Conservation (phyloP, 2,888 invertebrate genomes). For the Odontothrips loti region DNA sequence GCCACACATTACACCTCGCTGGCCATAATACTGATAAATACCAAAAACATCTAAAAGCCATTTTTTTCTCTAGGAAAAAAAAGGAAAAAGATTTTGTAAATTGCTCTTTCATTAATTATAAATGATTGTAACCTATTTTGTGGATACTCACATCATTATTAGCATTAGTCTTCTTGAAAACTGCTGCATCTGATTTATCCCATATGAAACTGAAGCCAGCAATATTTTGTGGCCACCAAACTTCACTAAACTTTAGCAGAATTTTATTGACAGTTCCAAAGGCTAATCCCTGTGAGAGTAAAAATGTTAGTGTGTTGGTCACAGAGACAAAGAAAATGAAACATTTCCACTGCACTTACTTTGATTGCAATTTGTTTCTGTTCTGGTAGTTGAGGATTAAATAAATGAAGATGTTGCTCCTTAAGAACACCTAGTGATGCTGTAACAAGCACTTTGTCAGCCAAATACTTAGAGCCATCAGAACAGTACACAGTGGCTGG, state of each 20-base stretch:
- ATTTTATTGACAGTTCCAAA: constrained; percentile 67
- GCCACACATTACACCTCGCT: no score
- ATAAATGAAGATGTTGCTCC: constrained; percentile 54
- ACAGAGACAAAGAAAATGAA: constrained; percentile 29
- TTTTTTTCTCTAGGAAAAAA: no score
- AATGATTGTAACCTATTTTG: no score
- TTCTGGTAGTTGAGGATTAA: constrained; percentile 55
- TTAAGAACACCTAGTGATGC: constrained; percentile 65
- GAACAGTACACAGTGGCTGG: constrained; percentile 53
- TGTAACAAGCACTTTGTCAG: constrained; percentile 65
- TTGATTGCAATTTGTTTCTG: constrained; percentile 56
- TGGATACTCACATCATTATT: no score
- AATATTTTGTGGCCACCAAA: constrained; percentile 60
- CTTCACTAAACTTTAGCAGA: constrained; percentile 56
- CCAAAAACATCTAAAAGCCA: no score
- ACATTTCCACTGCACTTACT: constrained; percentile 40
- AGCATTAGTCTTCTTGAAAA: constrained; percentile 37
- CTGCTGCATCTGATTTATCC: constrained; percentile 53
- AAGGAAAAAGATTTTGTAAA: no score
- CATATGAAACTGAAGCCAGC: constrained; percentile 57
- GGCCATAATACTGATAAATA: no score
- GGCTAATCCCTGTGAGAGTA: constrained; percentile 49
- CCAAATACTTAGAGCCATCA: constrained; percentile 54
- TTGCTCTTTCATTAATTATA: no score
- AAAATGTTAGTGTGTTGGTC: constrained; percentile 20